Evolutionary conservation across 2,113 vertebrate species (phyloP).

Genomic region (Austrofundulus limnaeus): DNA sequence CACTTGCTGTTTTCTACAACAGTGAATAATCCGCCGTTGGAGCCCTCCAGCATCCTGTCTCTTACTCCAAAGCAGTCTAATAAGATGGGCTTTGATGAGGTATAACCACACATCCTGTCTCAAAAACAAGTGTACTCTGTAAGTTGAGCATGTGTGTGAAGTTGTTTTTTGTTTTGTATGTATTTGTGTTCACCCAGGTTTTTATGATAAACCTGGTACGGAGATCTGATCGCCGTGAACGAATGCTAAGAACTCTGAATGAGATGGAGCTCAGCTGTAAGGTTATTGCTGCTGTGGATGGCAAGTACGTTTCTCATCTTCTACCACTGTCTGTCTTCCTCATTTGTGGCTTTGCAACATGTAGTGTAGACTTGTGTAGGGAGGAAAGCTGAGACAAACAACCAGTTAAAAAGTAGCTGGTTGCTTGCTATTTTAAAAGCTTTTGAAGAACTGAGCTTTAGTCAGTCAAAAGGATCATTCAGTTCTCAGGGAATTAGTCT

Average conservation of each 20-base stretch:
- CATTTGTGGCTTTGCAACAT: conserved; percentile 34
- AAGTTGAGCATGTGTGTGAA: conserved; percentile 17
- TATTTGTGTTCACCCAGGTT: conserved; percentile 56
- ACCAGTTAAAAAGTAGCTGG: conserved; percentile 28
- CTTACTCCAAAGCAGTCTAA: conserved; percentile 74
- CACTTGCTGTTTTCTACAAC: conserved; percentile 26
- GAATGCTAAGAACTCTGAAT: conserved; percentile 82
- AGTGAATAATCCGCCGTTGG: conserved; percentile 82
- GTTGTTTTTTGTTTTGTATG: conserved; percentile 2
- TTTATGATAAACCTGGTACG: conserved; percentile 88
- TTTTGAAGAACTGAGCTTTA: neutral
- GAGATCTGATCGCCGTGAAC: conserved; percentile 81
- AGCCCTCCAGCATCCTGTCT: conserved; percentile 80
- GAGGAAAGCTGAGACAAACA: conserved; percentile 44
- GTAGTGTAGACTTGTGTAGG: conserved; percentile 32
- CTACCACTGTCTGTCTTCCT: conserved; percentile 20
- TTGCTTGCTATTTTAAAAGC: neutral
- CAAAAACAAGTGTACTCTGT: neutral
- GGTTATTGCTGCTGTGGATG: conserved; percentile 86
- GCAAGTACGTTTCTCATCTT: conserved; percentile 82
- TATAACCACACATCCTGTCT: conserved; percentile 47
- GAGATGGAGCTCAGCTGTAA: conserved; percentile 84
- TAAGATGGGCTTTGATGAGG: conserved; percentile 92
- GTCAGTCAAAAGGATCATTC: neutral
- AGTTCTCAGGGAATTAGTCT: neutral